These are phyloP conservation scores for Thalpophila matura DNA, from an alignment of 2,888 invertebrate genomes.

Conservation along the genomic window DNA sequence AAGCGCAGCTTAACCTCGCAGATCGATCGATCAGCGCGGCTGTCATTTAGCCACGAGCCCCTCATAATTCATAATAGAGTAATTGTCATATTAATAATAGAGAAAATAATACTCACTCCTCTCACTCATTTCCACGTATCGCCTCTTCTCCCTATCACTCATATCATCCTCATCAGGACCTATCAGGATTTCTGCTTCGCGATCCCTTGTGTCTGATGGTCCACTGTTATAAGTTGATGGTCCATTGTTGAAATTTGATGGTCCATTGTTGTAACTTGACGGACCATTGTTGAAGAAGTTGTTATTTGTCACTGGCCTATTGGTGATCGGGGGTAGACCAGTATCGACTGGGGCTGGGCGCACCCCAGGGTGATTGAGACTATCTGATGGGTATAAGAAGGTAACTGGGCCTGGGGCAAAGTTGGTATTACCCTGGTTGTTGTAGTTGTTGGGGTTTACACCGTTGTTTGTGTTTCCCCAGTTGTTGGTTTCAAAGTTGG, in stretches of 20 bases:
- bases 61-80: too few species aligned
- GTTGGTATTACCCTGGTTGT: conserved; percentile 42
- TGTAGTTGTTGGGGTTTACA: conserved; percentile 2
- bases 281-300: conserved; percentile 24
- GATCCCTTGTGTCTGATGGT: conserved; percentile 58
- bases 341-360: conserved; percentile 73
- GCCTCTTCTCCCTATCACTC: conserved; percentile 74
- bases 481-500: background rate
- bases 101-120: conserved; percentile 76
- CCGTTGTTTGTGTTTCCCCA: too few species aligned
- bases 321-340: conserved; percentile 80
- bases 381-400: conserved; percentile 49
- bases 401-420: conserved; percentile 42
- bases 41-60: too few species aligned
- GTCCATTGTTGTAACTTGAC: too few species aligned
- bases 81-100: too few species aligned
- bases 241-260: too few species aligned
- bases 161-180: conserved; percentile 82
- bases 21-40: too few species aligned
- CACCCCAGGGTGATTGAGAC: conserved; percentile 75
- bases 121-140: conserved; percentile 77
- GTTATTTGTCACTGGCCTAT: conserved; percentile 69
- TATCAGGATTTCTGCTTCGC: conserved; percentile 70
- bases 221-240: conserved; percentile 38
- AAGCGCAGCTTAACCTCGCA: too few species aligned